These are phyloP conservation scores for Muraenolepis orangiensis DNA, from an alignment of 2,797 vertebrate genomes.

Conservation along the genomic window DNA sequence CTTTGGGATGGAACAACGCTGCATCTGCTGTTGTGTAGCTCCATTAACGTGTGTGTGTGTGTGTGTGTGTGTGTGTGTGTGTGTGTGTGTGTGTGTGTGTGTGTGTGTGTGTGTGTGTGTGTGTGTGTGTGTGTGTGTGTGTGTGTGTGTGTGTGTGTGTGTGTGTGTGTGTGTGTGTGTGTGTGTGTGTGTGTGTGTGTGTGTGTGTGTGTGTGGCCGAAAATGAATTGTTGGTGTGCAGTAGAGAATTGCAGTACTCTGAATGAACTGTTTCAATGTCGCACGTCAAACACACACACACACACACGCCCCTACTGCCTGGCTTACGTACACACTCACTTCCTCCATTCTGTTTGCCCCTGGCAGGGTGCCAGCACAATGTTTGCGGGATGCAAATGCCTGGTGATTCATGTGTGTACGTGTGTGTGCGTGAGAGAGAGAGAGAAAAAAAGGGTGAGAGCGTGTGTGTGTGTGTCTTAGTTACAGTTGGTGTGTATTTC, in stretches of 20 bases:
- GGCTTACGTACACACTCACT: conserved; percentile 63
- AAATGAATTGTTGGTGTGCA: no score
- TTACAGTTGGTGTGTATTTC: no score
- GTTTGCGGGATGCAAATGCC: conserved; percentile 67
- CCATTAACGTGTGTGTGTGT: background rate
- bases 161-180: background rate
- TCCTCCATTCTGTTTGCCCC: conserved; percentile 62
- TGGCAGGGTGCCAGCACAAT: conserved; percentile 60
- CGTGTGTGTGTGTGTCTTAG: no score
- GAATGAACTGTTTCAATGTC: background rate
- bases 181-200: no score
- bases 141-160: no score
- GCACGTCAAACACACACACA: conserved; percentile 36
- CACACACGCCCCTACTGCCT: conserved; percentile 42
- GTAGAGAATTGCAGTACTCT: background rate
- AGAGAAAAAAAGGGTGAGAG: no score
- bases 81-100: no score
- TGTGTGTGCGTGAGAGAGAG: background rate
- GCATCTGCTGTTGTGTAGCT: background rate
- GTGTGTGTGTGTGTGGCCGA: no score
- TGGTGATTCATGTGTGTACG: conserved; percentile 56
- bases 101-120: no score
- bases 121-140: no score
- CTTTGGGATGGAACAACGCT: background rate
- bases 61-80: background rate